Percentiles rank a stretch among this genome's conserved stretches.
These are phyloP conservation scores for Muntiacus reevesi DNA, from an alignment of 2,113 vertebrate genomes.

Conservation along the genomic window DNA sequence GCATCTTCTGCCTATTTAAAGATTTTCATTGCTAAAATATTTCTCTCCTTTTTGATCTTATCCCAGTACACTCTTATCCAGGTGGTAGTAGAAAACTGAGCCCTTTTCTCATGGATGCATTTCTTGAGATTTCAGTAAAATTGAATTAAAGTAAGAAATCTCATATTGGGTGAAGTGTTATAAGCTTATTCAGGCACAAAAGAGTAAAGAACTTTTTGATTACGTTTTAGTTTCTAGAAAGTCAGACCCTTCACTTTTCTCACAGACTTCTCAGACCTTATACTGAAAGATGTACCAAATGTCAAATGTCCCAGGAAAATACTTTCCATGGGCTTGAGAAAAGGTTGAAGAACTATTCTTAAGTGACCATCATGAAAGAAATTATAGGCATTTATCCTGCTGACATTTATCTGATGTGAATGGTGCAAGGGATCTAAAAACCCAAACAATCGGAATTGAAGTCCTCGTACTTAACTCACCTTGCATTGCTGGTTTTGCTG, in stretches of 20 bases:
- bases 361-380: constrained; percentile 47
- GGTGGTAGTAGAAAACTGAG: background rate
- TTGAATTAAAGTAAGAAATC: constrained; percentile 35
- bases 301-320: constrained; percentile 58
- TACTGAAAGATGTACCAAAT: constrained; percentile 51
- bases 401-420: constrained; percentile 54
- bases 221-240: constrained; percentile 52
- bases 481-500: background rate
- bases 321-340: constrained; percentile 38
- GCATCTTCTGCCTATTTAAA: background rate
- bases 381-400: constrained; percentile 35
- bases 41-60: constrained; percentile 18
- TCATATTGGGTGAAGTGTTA: constrained; percentile 47
- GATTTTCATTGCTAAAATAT: background rate
- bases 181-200: background rate
- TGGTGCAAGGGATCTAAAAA: constrained; percentile 20
- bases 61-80: background rate
- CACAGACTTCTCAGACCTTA: constrained; percentile 20
- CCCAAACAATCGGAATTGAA: background rate
- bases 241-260: constrained; percentile 50
- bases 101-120: background rate
- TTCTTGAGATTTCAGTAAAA: constrained; percentile 31
- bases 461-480: constrained; percentile 1
- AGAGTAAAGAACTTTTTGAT: constrained; percentile 41
- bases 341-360: constrained; percentile 51